These are phyloP conservation scores for Tetrapedia diversipes DNA, from an alignment of 2,888 invertebrate genomes.

Conservation along the genomic window DNA sequence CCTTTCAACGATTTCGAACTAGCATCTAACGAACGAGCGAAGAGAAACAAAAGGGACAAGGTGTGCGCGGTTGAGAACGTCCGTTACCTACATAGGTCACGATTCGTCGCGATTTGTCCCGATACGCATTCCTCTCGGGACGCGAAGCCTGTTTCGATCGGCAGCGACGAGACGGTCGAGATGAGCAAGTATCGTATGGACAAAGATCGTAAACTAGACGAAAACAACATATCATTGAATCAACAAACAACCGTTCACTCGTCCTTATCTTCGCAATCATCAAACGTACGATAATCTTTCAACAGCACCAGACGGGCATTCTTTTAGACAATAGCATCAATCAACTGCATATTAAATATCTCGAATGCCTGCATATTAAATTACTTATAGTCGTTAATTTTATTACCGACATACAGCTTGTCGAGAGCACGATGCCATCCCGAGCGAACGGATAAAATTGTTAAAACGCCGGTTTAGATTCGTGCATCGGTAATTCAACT, in stretches of 20 bases:
- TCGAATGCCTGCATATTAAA: no score
- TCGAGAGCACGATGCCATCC: slow-evolving; percentile 27
- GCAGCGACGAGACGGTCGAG: background rate
- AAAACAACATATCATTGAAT: slow-evolving; percentile 1
- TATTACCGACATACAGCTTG: slow-evolving; percentile 23
- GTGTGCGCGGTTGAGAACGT: background rate
- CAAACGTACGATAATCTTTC: background rate
- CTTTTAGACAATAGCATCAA: no score
- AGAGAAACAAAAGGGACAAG: background rate
- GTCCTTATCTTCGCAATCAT: background rate
- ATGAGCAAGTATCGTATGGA: background rate
- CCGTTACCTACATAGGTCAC: no score
- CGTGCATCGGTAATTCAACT: slow-evolving; percentile 28
- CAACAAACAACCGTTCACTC: slow-evolving; percentile 8
- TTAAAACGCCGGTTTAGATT: slow-evolving; percentile 21
- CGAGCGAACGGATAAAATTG: slow-evolving; percentile 28
- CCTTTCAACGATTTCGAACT: slow-evolving; percentile 15
- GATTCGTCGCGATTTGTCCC: background rate
- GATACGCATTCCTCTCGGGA: background rate
- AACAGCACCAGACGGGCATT: background rate
- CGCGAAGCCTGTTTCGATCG: background rate
- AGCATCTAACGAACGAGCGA: background rate
- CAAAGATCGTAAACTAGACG: background rate
- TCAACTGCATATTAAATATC: no score
- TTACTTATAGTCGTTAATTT: slow-evolving; percentile 14